Conservation (phyloP, 2,888 invertebrate species). For the Spialia ferax region DNA sequence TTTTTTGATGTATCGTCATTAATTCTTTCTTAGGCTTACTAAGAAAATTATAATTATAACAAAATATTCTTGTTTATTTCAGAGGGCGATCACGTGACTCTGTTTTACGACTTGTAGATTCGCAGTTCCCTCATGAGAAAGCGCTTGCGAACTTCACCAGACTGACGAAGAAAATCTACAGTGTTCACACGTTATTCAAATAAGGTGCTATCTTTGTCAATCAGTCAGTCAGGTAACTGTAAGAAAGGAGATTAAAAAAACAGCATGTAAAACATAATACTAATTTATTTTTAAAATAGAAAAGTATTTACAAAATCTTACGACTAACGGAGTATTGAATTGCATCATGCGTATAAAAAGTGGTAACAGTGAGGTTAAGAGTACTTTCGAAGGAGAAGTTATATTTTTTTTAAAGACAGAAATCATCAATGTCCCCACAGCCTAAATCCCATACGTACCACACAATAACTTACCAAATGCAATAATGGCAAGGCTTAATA, state of each 20-base stretch:
- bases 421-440: slow-evolving; percentile 51
- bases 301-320: slow-evolving; percentile 82
- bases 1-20: too few species aligned
- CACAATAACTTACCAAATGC: slow-evolving; percentile 69
- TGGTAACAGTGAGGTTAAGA: slow-evolving; percentile 70
- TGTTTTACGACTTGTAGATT: slow-evolving; percentile 69
- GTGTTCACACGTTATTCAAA: slow-evolving; percentile 64
- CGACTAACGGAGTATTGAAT: slow-evolving; percentile 79
- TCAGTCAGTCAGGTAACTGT: too few species aligned
- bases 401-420: slow-evolving; percentile 13
- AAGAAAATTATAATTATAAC: too few species aligned
- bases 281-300: slow-evolving; percentile 56
- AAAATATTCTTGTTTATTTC: slow-evolving; percentile 39
- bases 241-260: too few species aligned
- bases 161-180: slow-evolving; percentile 75
- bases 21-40: too few species aligned
- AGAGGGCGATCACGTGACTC: slow-evolving; percentile 70
- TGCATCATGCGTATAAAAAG: slow-evolving; percentile 66
- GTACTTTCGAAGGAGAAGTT: slow-evolving; percentile 41
- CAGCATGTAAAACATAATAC: slow-evolving; percentile 49
- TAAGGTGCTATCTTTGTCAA: too few species aligned
- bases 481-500: slow-evolving; percentile 80
- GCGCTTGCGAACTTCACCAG: slow-evolving; percentile 74
- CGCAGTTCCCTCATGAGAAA: slow-evolving; percentile 70
- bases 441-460: slow-evolving; percentile 48